Evolutionary conservation across 2,113 vertebrate genomes (phyloP).

Genomic region (Carlito syrichta): DNA sequence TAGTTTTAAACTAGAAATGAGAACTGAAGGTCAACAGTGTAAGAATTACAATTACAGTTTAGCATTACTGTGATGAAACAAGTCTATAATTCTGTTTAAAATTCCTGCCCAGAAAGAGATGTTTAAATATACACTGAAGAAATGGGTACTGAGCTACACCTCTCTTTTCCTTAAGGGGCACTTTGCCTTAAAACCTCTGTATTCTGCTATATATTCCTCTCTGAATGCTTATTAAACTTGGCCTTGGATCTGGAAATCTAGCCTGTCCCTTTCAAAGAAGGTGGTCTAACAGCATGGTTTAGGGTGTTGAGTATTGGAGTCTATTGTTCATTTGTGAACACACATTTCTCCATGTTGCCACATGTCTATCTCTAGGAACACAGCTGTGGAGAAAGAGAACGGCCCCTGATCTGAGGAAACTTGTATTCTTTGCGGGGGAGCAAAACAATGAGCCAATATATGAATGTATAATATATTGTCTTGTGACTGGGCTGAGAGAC

Average conservation of each 20-base stretch:
- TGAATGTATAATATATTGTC: neutral
- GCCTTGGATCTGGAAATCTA: neutral
- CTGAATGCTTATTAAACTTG: neutral
- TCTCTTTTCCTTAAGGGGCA: neutral
- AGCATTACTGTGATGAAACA: neutral
- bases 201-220: neutral
- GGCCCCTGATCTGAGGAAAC: neutral
- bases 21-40: conserved; percentile 44
- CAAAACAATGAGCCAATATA: neutral
- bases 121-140: conserved; percentile 28
- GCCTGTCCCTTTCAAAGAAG: neutral
- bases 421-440: neutral
- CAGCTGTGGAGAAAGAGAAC: neutral
- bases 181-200: neutral
- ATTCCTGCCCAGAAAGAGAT: neutral
- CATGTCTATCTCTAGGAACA: neutral
- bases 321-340: neutral
- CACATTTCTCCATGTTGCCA: neutral
- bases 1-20: conserved; percentile 44
- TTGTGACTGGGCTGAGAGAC: neutral
- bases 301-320: neutral
- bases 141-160: neutral
- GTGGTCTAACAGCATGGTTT: neutral
- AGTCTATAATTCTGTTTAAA: neutral
- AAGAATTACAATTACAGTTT: neutral